Base-by-base conservation (phyloP, 2,113 vertebrate species). In the Elanoides forficatus region DNA sequence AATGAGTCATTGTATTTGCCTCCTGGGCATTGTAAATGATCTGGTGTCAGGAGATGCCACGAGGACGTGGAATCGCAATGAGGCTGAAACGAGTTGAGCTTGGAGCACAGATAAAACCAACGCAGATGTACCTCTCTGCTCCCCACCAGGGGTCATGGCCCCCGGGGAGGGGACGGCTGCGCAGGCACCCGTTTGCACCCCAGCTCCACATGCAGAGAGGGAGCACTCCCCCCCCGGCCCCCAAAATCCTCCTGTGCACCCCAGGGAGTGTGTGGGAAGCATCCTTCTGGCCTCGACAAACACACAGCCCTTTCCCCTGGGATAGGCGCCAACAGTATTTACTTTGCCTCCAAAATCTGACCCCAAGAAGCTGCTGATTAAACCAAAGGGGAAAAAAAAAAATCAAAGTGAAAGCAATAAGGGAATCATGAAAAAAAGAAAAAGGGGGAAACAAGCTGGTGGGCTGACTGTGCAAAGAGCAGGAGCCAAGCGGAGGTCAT, bases 1-100 rank as follows among this genome's bases (percentile, higher is more conserved):
- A 97, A 98, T 97, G 98, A 98, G 92, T 97, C 98, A 96, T 95
- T 96, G 96, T 96, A 86, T 97, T 92, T 89, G 96, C 96, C 98
- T 97, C 71, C 20, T 93, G 97, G 98, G 97, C 91, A 85, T 42
- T 98, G 97, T 96, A 97, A 98, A 95, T 92, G 97, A 98, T 97
- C 97, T 94, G 82, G 95, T 95, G 95, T 97, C 97, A 86, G 96
- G 96, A 97, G 96, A 96, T 16, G 56, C 97, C 38, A 75, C 6
- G 27, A 96, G 90, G 96, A 96, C 27, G 3, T 56, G 79, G 97
- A 98, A 98, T 97, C 15, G 84, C 95, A 96, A 96, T 89, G 95
- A 98, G 88, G 90, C 85, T 88, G 94, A 58, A 65, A 48, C 0
- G 18, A 86, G 59, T 59, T 79, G 93, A 81, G 75, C 86, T 86